phyloP scores from a whole-genome alignment of 2,888 invertebrate genomes.

The Calameuta filiformis region DNA sequence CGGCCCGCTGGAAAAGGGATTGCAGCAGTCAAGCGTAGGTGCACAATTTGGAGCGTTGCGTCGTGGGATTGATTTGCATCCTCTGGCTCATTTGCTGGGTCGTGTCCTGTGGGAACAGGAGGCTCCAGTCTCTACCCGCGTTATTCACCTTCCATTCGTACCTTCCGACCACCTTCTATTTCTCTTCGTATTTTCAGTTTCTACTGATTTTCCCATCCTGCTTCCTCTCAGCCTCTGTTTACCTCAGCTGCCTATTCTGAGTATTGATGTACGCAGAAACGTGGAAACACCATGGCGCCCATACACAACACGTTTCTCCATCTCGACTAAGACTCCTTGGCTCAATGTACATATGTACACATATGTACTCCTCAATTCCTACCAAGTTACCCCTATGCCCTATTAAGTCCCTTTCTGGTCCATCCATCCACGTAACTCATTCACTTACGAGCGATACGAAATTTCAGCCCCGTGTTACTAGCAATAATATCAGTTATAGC shows the following conservation, averaged over 20 bases:
- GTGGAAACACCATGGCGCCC: background rate
- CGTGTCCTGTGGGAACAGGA: constrained; percentile 48
- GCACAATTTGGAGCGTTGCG: constrained; percentile 53
- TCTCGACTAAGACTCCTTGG: background rate
- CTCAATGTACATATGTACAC: background rate
- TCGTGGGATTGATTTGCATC: constrained; percentile 63
- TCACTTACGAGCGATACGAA: background rate
- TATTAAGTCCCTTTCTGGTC: background rate
- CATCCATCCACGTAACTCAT: background rate
- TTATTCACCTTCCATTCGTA: background rate
- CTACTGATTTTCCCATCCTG: background rate
- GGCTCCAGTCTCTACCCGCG: background rate
- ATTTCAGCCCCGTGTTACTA: background rate
- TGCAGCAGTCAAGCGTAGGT: constrained; percentile 54
- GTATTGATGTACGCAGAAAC: background rate
- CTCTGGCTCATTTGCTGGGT: constrained; percentile 60
- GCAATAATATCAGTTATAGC: background rate
- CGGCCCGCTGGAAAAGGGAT: constrained; percentile 52
- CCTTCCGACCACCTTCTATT: background rate
- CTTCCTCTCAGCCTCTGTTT: background rate
- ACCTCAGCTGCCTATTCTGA: background rate
- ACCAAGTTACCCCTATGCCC: background rate
- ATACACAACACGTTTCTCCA: background rate
- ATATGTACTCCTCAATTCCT: background rate
- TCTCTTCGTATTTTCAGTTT: background rate